Evolutionary conservation across 2,797 vertebrate genomes (phyloP).

Genomic region (Pelochelys cantorii): DNA sequence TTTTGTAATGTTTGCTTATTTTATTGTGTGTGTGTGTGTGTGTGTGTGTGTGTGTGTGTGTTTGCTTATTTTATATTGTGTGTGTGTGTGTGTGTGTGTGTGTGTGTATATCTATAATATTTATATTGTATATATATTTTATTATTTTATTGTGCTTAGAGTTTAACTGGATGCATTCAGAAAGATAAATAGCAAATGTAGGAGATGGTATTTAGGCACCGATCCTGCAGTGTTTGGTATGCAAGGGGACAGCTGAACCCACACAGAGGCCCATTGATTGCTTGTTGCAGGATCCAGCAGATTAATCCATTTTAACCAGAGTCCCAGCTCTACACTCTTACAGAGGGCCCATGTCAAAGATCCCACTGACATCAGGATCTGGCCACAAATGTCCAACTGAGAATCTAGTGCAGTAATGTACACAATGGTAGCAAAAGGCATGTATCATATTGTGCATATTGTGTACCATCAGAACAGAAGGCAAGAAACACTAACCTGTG

Average conservation of each 20-base stretch:
- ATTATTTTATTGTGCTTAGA: neutral
- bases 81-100: too few species aligned
- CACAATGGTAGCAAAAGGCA: neutral
- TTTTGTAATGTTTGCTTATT: neutral
- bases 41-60: too few species aligned
- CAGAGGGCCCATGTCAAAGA: neutral
- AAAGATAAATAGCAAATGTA: neutral
- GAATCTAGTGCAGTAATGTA: neutral
- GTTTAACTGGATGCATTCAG: neutral
- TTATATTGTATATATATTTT: too few species aligned
- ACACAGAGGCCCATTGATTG: neutral
- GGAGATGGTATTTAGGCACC: accelerated
- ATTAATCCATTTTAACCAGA: neutral
- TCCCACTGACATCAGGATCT: neutral
- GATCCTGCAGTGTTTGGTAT: neutral
- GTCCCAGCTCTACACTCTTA: neutral
- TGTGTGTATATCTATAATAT: too few species aligned
- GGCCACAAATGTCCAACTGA: neutral
- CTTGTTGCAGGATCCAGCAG: neutral
- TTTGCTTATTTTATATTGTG: too few species aligned
- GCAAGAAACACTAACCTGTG: neutral
- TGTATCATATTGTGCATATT: accelerated
- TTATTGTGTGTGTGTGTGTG: too few species aligned
- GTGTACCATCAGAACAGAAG: accelerated
- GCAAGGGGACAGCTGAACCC: accelerated